Evolutionary conservation across 2,888 invertebrate species (phyloP), one percentile per base, ranked within the genome.

Genomic region (Agelastica alni): DNA sequence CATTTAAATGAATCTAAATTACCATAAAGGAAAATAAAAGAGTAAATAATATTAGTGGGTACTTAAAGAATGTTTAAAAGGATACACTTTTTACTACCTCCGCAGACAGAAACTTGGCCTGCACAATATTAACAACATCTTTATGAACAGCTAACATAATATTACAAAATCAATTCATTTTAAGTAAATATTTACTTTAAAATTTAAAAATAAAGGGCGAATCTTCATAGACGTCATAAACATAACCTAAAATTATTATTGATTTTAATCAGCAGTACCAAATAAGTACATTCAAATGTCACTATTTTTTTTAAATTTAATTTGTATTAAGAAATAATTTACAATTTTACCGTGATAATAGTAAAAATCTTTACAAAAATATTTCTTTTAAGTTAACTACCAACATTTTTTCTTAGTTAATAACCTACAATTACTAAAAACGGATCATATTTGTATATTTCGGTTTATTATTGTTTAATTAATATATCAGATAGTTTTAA

Each of bases 1-100:
- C 75, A 70, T 75, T 75, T 61, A 75, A 63, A 69, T 78, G 75
- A 47, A 77, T 72, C 77, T 77, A 51, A 53, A 26, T 48, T 59
- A 51, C 52, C 53, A 69, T 69, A 69, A 69, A 67, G 60, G 64
- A 67, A 59, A 51, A 36, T 12, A 31, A 5, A 39, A 39, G 12
- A 4, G 3, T 12, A 39, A 9, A 39, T 20, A 6, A 2, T 39
- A 20, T 36, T 1, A 10, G 18, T n/a, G 3, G 9, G 6, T 37
- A 16, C 10, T 37, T 37, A 18, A 18, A 12, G 10, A 2, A 7
- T 34, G 6, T 18, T 20, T 20, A 41, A 61, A 69, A 82, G 82
- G 82, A 83, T 83, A 83, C 83, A 72, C 79, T 78, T 71, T 78
- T 77, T 31, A 83, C 81, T 60, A 77, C 74, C 70, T 83, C 83